Base-by-base conservation (phyloP, 1,140 invertebrate genomes). In the Berghia stephanieae region DNA sequence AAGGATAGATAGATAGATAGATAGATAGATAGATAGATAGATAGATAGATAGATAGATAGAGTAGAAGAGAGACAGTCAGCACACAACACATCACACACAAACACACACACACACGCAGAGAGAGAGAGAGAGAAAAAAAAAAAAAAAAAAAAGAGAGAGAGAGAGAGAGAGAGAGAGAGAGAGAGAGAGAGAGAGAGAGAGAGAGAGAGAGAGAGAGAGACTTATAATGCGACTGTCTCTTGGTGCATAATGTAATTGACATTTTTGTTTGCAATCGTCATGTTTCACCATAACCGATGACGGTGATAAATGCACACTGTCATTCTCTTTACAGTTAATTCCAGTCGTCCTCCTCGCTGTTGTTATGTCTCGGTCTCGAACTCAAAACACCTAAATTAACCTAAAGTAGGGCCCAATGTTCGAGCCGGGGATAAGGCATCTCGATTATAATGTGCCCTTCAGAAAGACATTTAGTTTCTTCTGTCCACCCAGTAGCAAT, bases 141-240 rank as follows among this genome's bases (percentile, higher is more conserved):
- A 3, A 71, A 3, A 16, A 5, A 43, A 38, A 24, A 38, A 24
- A 36, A 43, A 34, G 67, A 38, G 67, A 34, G 67, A 38, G 13
- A 38, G 67, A 38, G 67, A 38, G 67, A 69, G 67, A 69, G 67
- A 69, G 36, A 69, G 67, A 69, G 67, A 69, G 13, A 69, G 67
- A 69, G 67, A 69, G 67, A 36, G 8, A 69, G 40, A 44, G 13
- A 71, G 40, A 43, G 13, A 44, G 40, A 71, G 24, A 67, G 63
- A 67, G 24, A 67, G 63, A 3, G 2, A 67, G 18, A 67, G 27
- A 3, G 31, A 27, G 57, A 10, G 8, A 10, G 57, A 63, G 8
- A 63, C 6, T 57, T 57, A 6, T 3, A 5, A 16, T 8, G 0
- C 55, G 8, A 27, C 52, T 18, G 24, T 31, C 34, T 49, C 46